Base-by-base conservation (phyloP, 2,888 invertebrate species). In the Aleiodes testaceus region DNA sequence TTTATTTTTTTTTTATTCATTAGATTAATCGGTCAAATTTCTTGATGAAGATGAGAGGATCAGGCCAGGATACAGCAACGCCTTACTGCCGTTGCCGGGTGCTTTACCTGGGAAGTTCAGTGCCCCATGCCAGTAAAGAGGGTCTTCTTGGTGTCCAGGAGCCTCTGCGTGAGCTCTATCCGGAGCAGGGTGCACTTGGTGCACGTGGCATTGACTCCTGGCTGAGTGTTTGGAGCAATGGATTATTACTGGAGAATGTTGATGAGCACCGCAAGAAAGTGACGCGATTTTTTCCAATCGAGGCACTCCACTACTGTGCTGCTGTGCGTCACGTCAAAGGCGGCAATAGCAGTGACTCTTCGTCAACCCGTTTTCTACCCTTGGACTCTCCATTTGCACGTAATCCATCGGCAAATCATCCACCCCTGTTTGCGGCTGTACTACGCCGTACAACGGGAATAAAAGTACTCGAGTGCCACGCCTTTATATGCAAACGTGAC, bases 381-480 rank as follows among this genome's bases (percentile, higher is more conserved):
- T 89, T 99, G 80, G 99, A 99, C 87, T 98, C 98, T 72, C 97
- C 97, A 61, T 97, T 98, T 88, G 97, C 97, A 7, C 92, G 97
- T 70, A 93, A 97, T 78, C 96, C 97, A 20, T 95, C 97, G 78
- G 94, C 96, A 69, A 93, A 95, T 77, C 98, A 99, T 87, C 98
- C 98, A 70, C 98, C 99, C 30, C 91, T 99, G 74, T 97, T 99
- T 88, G 98, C 98, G 50, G 98, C 98, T 80, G 98, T 99, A 75
- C 90, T 99, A 80, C 92, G 99, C 63, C 92, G 99, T 77, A 98
- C 98, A 59, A 95, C 95, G 64, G 99, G 99, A 67, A 98, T 99
- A 80, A 98, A 98, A 89, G 98, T 98, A 70, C 91, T 99, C 75
- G 99, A 99, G 89, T 99, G 99, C 89, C 99, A 99, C 89, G 97